Evolutionary conservation across 1,140 invertebrate genomes (phyloP), one percentile per base, ranked within the genome.

Genomic region (Aculops lycopersici): DNA sequence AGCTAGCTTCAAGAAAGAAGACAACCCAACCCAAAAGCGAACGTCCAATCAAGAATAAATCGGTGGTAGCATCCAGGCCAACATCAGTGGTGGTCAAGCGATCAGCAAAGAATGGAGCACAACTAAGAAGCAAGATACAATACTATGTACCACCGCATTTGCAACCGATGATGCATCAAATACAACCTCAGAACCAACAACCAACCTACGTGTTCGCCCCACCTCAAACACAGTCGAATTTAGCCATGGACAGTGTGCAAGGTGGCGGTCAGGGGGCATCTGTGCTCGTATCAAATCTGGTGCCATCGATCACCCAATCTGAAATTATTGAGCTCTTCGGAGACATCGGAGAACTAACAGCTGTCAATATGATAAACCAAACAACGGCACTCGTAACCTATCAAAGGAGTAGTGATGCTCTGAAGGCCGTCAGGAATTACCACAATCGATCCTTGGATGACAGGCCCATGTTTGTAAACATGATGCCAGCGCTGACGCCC

Each of bases 351-450:
- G 69, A 75, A 37, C 64, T 90, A 50, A 57, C 77, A 31, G 69
- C 72, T 45, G 77, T 77, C 2, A 66, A 71, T 48, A 60, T 86
- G 48, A 68, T 83, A n/a, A 67, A 76, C 39, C 68, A 71, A 3
- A 79, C 80, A 3, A 71, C 70, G 12, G 80, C 79, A 1, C 78
- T 86, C 61, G 77, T 86, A 12, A 72, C 83, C 46, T 88, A 80
- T 53, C 70, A 74, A 48, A 70, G 67, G 24, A 56, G 73, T 40
- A 70, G 75, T 45, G 75, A 84, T 60, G 80, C 80, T 35, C 66
- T 74, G 42, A 71, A 70, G 54, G 80, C 81, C 19, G 74, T 83
- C 4, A 74, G 83, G 49, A 70, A 74, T 24, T 90, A 86, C 58
- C 77, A 88, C 52, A 81, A 83, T 53, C 60, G 80, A 38, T 77